phyloP scores from a whole-genome alignment of 2,113 vertebrate genomes.

The Scomber japonicus region DNA sequence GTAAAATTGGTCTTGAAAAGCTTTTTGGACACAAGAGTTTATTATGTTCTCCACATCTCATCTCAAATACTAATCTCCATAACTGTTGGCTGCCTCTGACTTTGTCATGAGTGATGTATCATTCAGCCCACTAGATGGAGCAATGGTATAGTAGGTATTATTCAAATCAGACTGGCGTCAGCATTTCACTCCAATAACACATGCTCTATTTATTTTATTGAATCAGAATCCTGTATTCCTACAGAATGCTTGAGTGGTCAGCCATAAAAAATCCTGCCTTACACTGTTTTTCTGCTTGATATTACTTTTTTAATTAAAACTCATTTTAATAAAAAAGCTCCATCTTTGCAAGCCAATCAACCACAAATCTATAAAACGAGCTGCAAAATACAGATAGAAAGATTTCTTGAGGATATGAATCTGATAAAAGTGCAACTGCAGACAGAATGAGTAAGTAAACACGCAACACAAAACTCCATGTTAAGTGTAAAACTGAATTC shows the following conservation, averaged over 20 bases:
- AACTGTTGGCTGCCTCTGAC: slow-evolving; percentile 2
- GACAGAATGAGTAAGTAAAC: slow-evolving; percentile 22
- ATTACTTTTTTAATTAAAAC: slow-evolving; percentile 50
- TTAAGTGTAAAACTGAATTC: slow-evolving; percentile 17
- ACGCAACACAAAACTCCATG: slow-evolving; percentile 1
- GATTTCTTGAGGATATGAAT: slow-evolving; percentile 15
- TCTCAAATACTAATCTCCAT: slow-evolving; percentile 19
- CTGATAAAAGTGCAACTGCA: slow-evolving; percentile 36
- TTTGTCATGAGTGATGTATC: slow-evolving; percentile 16
- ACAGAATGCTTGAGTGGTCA: slow-evolving; percentile 40
- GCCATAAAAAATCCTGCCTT: slow-evolving; percentile 20
- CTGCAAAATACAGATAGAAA: background rate
- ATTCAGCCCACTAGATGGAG: slow-evolving; percentile 81
- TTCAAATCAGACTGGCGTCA: slow-evolving; percentile 28
- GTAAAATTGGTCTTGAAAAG: background rate
- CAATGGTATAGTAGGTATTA: slow-evolving; percentile 47
- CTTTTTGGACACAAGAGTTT: background rate
- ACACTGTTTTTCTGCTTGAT: slow-evolving; percentile 33
- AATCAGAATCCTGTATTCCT: slow-evolving; percentile 22
- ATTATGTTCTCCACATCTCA: background rate
- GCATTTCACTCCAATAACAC: slow-evolving; percentile 46
- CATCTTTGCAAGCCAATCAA: slow-evolving; percentile 54
- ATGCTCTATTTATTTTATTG: slow-evolving; percentile 54
- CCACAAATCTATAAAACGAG: slow-evolving; percentile 51
- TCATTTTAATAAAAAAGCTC: slow-evolving; percentile 39